These are phyloP conservation scores for Rissa tridactyla DNA, from an alignment of 2,113 vertebrate genomes.

Conservation along the genomic window DNA sequence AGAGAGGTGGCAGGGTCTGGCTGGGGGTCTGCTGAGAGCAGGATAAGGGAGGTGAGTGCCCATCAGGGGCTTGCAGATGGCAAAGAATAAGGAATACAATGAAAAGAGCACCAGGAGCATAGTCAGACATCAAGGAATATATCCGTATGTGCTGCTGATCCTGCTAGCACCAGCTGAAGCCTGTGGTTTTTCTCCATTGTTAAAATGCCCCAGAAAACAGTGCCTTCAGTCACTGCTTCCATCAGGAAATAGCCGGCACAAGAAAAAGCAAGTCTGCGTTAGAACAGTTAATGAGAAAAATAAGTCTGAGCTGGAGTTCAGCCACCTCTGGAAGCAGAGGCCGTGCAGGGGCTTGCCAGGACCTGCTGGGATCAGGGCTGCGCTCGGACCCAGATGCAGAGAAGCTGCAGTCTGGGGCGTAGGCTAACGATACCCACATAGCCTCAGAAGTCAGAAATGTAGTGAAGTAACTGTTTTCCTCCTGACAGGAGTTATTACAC, in stretches of 20 bases:
- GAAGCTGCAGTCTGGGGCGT: background rate
- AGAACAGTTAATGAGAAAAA: slow-evolving; percentile 62
- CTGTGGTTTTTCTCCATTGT: slow-evolving; percentile 13
- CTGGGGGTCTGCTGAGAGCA: background rate
- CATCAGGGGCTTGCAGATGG: background rate
- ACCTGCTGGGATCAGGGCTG: background rate
- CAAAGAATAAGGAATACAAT: background rate
- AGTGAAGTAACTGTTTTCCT: background rate
- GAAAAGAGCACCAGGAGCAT: background rate
- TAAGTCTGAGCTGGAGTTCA: slow-evolving; percentile 29
- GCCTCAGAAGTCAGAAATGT: slow-evolving; percentile 5
- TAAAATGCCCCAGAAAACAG: background rate
- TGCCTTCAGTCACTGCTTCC: slow-evolving; percentile 1
- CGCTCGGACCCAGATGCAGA: background rate
- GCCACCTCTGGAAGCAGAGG: slow-evolving; percentile 10
- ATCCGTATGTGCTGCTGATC: background rate
- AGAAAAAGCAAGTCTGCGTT: background rate
- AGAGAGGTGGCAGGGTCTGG: background rate
- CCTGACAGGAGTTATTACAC: background rate
- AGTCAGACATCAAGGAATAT: background rate
- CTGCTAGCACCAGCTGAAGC: background rate
- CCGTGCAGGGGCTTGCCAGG: background rate
- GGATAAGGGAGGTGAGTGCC: background rate
- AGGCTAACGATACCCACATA: background rate
- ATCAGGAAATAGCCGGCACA: background rate